phyloP scores from a whole-genome alignment of 2,113 vertebrate species.

The Nettapus auritus region DNA sequence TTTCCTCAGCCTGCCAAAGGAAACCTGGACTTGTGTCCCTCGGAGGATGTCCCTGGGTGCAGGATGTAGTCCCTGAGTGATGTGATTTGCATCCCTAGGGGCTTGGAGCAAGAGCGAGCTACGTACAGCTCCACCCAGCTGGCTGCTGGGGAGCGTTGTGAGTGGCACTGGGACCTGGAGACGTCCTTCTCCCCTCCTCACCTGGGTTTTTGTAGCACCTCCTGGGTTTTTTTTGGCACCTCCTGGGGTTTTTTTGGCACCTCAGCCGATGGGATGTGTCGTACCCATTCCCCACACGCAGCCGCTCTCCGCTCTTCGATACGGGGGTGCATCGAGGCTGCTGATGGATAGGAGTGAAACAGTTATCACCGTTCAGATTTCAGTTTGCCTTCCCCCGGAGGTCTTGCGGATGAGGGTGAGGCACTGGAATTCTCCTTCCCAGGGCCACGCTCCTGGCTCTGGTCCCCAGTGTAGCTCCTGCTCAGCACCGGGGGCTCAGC shows the following conservation, averaged over 20 bases:
- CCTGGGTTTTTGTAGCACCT: not conserved
- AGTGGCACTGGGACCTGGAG: too few relatives aligned
- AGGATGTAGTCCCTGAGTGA: not conserved
- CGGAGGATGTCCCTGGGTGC: not conserved
- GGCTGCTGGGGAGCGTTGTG: not conserved
- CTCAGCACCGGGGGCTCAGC: not conserved
- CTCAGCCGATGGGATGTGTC: not conserved
- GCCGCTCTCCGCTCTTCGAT: not conserved
- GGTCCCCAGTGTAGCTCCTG: too few relatives aligned
- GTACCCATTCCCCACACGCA: fast-evolving
- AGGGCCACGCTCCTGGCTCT: not conserved
- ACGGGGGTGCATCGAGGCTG: not conserved
- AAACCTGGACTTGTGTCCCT: not conserved
- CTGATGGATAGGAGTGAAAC: not conserved
- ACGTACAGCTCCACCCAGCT: not conserved
- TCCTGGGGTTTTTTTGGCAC: not conserved
- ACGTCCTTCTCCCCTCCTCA: too few relatives aligned
- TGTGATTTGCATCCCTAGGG: not conserved
- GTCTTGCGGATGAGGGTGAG: not conserved
- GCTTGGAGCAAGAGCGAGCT: not conserved
- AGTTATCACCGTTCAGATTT: fast-evolving
- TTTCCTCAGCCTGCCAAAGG: not conserved
- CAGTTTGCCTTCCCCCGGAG: not conserved
- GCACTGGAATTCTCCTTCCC: too few relatives aligned
- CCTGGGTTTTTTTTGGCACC: not conserved